phyloP scores from a whole-genome alignment of 1,140 invertebrate genomes.

The Pygmarrhopalites habei region DNA sequence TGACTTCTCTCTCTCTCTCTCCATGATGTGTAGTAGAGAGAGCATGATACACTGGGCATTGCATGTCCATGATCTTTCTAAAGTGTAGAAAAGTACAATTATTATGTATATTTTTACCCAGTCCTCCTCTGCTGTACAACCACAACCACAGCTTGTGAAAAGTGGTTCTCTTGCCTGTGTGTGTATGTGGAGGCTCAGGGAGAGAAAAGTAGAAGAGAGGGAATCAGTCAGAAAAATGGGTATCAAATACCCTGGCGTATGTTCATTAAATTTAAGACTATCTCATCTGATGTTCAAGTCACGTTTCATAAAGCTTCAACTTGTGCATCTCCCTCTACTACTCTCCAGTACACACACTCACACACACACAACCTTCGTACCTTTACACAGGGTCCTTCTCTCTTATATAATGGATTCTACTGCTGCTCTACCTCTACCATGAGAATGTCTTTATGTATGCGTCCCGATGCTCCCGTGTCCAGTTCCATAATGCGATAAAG shows the following conservation, averaged over 20 bases:
- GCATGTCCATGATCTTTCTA: no score
- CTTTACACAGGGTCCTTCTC: no score
- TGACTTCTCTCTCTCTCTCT: no score
- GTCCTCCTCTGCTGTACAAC: no score
- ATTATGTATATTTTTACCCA: no score
- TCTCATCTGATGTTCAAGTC: conserved; percentile 33
- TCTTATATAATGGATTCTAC: conserved; percentile 9
- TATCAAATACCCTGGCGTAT: conserved; percentile 25
- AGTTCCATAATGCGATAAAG: no score
- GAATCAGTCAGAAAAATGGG: conserved; percentile 26
- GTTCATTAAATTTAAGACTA: conserved; percentile 36
- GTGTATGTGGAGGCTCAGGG: background rate
- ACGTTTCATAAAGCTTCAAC: conserved; percentile 31
- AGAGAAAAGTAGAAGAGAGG: background rate
- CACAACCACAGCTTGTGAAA: no score
- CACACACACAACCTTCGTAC: no score
- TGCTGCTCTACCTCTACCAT: background rate
- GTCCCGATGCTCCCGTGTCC: conserved; percentile 7
- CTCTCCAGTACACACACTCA: conserved; percentile 2
- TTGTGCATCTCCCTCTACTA: conserved; percentile 14
- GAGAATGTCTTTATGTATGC: conserved; percentile 10
- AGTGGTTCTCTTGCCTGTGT: no score
- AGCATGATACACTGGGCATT: no score
- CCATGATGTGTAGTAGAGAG: no score
- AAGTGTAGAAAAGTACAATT: no score